These are phyloP conservation scores for Eudyptes chrysolophus DNA, from an alignment of 2,113 vertebrate species.

Conservation along the genomic window DNA sequence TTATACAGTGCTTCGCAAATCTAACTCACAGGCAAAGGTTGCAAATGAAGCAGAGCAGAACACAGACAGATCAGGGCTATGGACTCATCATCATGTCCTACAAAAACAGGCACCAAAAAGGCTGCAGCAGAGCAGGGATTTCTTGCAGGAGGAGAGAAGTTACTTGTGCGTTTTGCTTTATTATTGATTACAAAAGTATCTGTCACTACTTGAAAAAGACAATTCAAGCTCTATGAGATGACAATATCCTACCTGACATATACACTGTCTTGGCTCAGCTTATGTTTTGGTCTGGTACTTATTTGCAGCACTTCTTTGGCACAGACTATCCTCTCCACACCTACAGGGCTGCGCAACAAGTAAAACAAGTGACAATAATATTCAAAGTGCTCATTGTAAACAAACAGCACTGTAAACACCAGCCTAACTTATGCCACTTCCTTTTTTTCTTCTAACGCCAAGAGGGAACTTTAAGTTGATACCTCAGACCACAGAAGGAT, in stretches of 20 bases:
- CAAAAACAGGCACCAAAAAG: background rate
- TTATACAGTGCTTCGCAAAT: background rate
- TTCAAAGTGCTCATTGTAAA: background rate
- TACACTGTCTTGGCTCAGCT: background rate
- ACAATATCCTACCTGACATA: background rate
- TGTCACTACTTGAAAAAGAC: background rate
- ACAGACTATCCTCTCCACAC: background rate
- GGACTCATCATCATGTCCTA: background rate
- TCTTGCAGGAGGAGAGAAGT: background rate
- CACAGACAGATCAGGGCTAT: background rate
- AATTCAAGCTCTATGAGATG: background rate
- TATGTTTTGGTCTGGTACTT: background rate
- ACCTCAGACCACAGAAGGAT: background rate
- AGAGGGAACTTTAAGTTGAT: background rate
- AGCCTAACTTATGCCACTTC: background rate
- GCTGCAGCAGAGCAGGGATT: background rate
- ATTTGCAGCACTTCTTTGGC: background rate
- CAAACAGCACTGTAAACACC: constrained; percentile 3
- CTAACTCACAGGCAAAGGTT: background rate
- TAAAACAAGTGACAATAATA: constrained; percentile 9
- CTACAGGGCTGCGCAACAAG: constrained; percentile 23
- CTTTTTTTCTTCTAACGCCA: background rate
- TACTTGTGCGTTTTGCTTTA: background rate
- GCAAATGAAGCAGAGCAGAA: background rate
- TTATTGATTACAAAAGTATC: background rate